phyloP scores from a whole-genome alignment of 2,888 invertebrate species.

The Agriopis leucophaearia region DNA sequence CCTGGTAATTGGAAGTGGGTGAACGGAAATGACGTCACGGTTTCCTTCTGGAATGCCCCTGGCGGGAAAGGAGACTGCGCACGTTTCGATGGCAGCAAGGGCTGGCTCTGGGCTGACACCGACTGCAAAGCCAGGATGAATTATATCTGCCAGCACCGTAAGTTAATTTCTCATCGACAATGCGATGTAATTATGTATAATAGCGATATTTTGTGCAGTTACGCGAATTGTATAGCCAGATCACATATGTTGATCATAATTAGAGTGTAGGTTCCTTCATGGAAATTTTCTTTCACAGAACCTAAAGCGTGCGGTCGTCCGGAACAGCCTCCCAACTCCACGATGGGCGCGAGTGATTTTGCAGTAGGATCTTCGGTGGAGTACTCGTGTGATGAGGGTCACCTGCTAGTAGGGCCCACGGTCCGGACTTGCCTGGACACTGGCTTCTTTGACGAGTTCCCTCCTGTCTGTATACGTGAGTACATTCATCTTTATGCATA shows the following conservation, averaged over 20 bases:
- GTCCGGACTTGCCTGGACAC: slow-evolving; percentile 94
- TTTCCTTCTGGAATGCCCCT: slow-evolving; percentile 97
- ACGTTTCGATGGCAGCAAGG: slow-evolving; percentile 96
- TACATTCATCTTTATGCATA: slow-evolving; percentile 37
- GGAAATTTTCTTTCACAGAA: slow-evolving; percentile 81
- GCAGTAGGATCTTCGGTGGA: slow-evolving; percentile 94
- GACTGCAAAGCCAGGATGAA: slow-evolving; percentile 94
- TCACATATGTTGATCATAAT: slow-evolving; percentile 2
- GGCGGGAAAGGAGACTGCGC: slow-evolving; percentile 94
- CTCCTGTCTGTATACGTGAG: slow-evolving; percentile 97
- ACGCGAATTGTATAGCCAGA: slow-evolving; percentile 15
- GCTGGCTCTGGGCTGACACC: slow-evolving; percentile 98
- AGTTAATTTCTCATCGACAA: slow-evolving; percentile 75
- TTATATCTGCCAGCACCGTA: slow-evolving; percentile 97
- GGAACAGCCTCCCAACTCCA: slow-evolving; percentile 97
- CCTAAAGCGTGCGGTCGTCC: slow-evolving; percentile 96
- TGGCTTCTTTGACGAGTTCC: slow-evolving; percentile 97
- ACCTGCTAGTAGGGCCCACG: slow-evolving; percentile 94
- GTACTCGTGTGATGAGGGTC: slow-evolving; percentile 94
- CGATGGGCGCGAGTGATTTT: slow-evolving; percentile 91
- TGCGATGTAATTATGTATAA: slow-evolving; percentile 30
- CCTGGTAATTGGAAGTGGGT: slow-evolving; percentile 95
- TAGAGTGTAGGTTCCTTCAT: slow-evolving; percentile 3
- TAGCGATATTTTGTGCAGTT: slow-evolving; percentile 4
- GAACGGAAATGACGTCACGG: slow-evolving; percentile 94